Evolutionary conservation across 2,797 vertebrate genomes (phyloP), one percentile per base, ranked within the genome.

Genomic region (Austrolebias charrua): DNA sequence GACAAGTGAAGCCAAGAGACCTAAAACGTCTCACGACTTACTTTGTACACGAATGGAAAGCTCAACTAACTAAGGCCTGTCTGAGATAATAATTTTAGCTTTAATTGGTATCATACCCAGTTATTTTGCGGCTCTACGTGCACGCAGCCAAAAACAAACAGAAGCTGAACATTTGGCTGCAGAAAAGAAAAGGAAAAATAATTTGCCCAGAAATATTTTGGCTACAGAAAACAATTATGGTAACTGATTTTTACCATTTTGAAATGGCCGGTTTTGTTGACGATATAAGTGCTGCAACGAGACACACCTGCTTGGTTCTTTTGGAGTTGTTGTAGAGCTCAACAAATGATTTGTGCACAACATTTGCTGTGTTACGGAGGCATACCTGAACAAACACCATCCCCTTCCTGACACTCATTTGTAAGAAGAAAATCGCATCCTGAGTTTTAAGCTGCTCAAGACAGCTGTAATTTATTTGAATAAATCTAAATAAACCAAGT

Each of bases 161-260:
- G 14, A 16, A 11, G 24, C 13, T 10, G 31, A 29, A 50, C 35
- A 29, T 60, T 40, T 50, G 38, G 47, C 42, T 16, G 47, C 47
- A 40, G 46, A 28, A 60, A 60, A 14, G 6, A 49, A 48, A 45
- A 18, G 15, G 11, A 40, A 19, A 54, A 54, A 40, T 20, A 1
- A 19, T 48, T 35, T 59, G 29, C 29, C 33, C 24, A 38, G 7
- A 61, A 61, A 31, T 53, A 48, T 76, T 69, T 52, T 58, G 49
- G 60, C n/a, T 18, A 31, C 28, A 35, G 42, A 44, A 53, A 45
- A 4, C 4, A 1, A 45, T 7, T 9, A 45, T 53, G 19, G 15
- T 38, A 62, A 20, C 42, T 33, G 43, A 47, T 47, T 19, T 24
- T 19, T 10, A n/a, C n/a, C 28, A 29, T 19, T 18, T 29, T 46